Evolutionary conservation across 64 coral and sea anemone species (phyloP), one percentile per base, ranked within the genome.

Genomic region (Stichodactyla mertensii): DNA sequence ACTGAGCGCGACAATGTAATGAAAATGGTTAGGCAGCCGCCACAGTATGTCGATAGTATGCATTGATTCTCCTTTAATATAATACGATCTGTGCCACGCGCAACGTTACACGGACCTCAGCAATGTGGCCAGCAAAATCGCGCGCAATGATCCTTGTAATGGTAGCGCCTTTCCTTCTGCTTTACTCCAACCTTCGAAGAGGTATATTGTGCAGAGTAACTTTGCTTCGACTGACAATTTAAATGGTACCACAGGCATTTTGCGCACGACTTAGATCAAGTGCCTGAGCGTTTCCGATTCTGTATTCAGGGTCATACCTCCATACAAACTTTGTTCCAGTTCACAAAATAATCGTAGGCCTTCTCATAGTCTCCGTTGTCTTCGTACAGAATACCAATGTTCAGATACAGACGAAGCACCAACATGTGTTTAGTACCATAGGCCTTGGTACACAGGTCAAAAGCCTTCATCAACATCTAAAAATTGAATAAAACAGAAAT

Each of bases 401-500:
- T 98, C 0, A 98, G 66, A 57, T 98, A 98, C 24, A 94, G 80
- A 27, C 96, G 86, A n/a, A 98, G 84, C 64, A 94, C 93, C 54
- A 98, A 86, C 96, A 98, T 98, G 82, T 98, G 96, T 51, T 98
- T 98, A 57, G 94, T 93, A 9, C 96, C 96, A 59, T 98, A 98
- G 15, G 96, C 93, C 55, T 98, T 98, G 20, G 88, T 83, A 59
- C 90, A 94, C 80, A 98, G 81, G 12, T 98, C 96, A 31, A 84
- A 94, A 6, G 96, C 62, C 53, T 84, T 86, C 67, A 85, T 92
- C 20, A 98, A 71, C 96, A 98, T 98, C 96, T 98, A 79, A 83
- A 22, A 66, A 66, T 12, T 22, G 22, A 9, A 66, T 18, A 66
- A n/a, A 66, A 66, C 22, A 9, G 62, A 45, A 45, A 45, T 45